Evolutionary conservation across 2,888 invertebrate species (phyloP), one percentile per base, ranked within the genome.

Genomic region (Allygus modestus): DNA sequence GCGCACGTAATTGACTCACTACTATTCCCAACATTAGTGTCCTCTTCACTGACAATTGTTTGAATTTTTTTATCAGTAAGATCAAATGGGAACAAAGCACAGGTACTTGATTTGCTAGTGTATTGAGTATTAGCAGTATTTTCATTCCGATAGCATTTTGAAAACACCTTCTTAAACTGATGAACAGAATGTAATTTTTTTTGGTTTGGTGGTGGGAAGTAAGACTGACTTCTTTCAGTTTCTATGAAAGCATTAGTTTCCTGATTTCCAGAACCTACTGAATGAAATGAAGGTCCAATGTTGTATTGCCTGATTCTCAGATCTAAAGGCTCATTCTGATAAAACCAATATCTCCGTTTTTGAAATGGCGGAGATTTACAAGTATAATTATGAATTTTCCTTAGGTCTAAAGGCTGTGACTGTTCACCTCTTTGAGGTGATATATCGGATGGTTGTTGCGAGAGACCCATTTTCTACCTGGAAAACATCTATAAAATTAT

Each of bases 261-360:
- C 1, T 54, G 0, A 23, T 5, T 23, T 54, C 20, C 20, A 7
- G 54, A 54, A 46, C 2, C 9, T 46, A 2, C 17, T 46, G 17
- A 46, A 7, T 11, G 1, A 54, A 5, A 54, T 54, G 23, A 54
- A 4, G 7, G 4, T 23, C 15, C 54, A 5, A 1, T 23, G 20
- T 54, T 54, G 23, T 31, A 0, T 28, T 65, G 0, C 31, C 28
- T 65, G 28, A 65, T 28, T 5, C 65, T 65, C 28, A 65, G 15
- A 31, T 83, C 71, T 9, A 84, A n/a, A 75, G 82, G 77, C 12
- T 77, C 77, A 26, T 46, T 54, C 37, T 65, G 83, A 65, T 54
- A 7, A 65, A 65, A 65, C 31, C 7, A 28, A 65, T 31, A 31
- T 17, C 31, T 26, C 28, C 15, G 17, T 26, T 28, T 65, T 9